These are phyloP conservation scores for Lerema accius DNA, from an alignment of 1,140 invertebrate genomes.

Conservation along the genomic window DNA sequence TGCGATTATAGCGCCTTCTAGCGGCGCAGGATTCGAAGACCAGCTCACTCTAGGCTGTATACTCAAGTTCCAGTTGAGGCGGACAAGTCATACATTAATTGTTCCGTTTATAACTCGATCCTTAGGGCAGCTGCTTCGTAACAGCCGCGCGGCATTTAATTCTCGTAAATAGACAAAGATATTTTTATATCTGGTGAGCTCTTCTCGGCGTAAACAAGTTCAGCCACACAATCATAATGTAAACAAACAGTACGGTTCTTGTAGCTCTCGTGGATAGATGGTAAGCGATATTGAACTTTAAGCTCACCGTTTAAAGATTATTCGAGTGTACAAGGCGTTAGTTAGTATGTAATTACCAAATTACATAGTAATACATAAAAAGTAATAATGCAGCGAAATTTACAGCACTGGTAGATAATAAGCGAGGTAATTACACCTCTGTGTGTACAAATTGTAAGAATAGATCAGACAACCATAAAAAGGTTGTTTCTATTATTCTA, in stretches of 20 bases:
- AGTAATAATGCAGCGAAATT: neutral
- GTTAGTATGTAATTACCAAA: conserved; percentile 7
- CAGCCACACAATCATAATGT: conserved; percentile 67
- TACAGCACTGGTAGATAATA: neutral
- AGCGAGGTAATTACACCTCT: neutral
- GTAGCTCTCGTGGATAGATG: conserved; percentile 35
- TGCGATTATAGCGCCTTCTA: conserved; percentile 11
- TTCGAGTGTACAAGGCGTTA: neutral
- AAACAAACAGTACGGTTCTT: conserved; percentile 65
- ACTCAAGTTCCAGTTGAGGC: conserved; percentile 56
- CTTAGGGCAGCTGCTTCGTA: conserved; percentile 76
- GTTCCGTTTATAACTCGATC: conserved; percentile 72
- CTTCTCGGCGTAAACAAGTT: conserved; percentile 69
- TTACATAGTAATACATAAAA: conserved; percentile 9
- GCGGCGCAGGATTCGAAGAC: conserved; percentile 15
- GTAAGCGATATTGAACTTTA: conserved; percentile 7
- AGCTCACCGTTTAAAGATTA: neutral
- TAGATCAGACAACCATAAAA: too few relatives aligned
- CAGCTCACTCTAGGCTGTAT: conserved; percentile 33
- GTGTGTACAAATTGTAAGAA: too few relatives aligned
- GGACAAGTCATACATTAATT: conserved; percentile 63
- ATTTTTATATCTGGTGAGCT: conserved; percentile 78
- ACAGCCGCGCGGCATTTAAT: conserved; percentile 72
- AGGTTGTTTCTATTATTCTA: too few relatives aligned
- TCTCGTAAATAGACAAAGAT: conserved; percentile 80